Percentiles rank a stretch among this genome's conserved stretches.
Conservation (phyloP, 2,113 vertebrate species). For the Gorsachius goisagi region DNA sequence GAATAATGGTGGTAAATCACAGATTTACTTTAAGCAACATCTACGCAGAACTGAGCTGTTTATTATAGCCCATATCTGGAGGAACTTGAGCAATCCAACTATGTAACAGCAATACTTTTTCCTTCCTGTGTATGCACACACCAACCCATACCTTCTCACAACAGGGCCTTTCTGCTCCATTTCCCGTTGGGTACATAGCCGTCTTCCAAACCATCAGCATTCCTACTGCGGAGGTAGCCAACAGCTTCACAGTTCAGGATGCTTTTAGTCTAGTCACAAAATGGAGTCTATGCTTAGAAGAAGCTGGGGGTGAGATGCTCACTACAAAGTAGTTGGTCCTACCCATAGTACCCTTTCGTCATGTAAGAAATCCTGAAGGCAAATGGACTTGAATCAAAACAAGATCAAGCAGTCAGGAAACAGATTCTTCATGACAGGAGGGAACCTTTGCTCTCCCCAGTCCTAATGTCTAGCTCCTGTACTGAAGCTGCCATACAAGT, state of each 20-base stretch:
- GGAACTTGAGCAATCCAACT: background rate
- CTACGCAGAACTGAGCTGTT: background rate
- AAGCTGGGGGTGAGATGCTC: background rate
- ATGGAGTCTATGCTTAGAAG: background rate
- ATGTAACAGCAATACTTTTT: background rate
- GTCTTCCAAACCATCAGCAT: background rate
- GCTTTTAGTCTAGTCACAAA: background rate
- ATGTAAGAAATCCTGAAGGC: background rate
- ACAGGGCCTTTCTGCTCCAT: background rate
- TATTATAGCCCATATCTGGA: background rate
- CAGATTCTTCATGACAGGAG: background rate
- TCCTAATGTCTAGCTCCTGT: background rate
- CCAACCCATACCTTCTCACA: background rate
- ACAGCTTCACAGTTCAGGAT: background rate
- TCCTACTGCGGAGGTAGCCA: fast-evolving
- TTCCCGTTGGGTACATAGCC: background rate
- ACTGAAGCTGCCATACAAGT: background rate
- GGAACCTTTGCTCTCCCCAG: background rate
- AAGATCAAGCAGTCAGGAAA: background rate
- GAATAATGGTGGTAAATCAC: background rate
- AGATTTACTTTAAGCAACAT: background rate
- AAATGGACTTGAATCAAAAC: background rate
- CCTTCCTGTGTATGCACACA: background rate
- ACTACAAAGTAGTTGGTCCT: background rate
- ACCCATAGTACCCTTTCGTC: background rate